Conservation (phyloP, 2,888 invertebrate genomes). For the Ormyrus labotus region DNA sequence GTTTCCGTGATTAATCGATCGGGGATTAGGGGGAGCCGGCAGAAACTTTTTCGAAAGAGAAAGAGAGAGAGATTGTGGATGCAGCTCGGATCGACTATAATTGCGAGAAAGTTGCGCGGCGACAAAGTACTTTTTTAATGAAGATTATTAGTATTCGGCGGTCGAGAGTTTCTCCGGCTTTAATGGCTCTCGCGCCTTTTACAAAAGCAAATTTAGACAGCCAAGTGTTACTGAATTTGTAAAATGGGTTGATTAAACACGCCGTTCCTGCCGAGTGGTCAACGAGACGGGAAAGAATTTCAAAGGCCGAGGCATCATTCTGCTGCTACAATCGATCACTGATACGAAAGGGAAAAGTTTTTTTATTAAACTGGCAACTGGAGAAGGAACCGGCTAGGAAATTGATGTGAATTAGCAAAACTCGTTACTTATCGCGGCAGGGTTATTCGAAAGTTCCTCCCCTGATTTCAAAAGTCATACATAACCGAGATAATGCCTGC, state of each 20-base stretch:
- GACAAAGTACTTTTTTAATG: neutral
- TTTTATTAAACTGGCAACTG: too few species aligned
- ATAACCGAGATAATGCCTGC: conserved; percentile 15
- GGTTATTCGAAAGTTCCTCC: neutral
- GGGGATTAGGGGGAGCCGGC: conserved; percentile 21
- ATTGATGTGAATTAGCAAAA: conserved; percentile 33
- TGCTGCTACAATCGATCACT: neutral
- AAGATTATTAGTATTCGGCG: neutral
- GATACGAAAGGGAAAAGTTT: neutral
- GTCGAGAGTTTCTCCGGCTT: neutral
- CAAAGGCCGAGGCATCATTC: conserved; percentile 14
- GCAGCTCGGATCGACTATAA: neutral
- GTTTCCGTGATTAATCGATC: conserved; percentile 37
- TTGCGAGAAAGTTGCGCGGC: neutral
- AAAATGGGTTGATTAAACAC: conserved; percentile 42
- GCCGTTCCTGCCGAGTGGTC: conserved; percentile 26
- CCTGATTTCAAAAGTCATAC: conserved; percentile 32
- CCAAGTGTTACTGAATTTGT: conserved; percentile 26
- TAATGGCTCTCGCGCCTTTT: conserved; percentile 20
- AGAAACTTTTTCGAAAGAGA: neutral
- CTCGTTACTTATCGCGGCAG: conserved; percentile 9
- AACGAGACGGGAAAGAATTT: conserved; percentile 12
- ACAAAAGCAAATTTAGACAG: conserved; percentile 13
- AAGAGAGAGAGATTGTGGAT: neutral
- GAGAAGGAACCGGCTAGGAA: neutral